phyloP scores from a whole-genome alignment of 1,140 invertebrate genomes.

The Lasaia peninsularis region DNA sequence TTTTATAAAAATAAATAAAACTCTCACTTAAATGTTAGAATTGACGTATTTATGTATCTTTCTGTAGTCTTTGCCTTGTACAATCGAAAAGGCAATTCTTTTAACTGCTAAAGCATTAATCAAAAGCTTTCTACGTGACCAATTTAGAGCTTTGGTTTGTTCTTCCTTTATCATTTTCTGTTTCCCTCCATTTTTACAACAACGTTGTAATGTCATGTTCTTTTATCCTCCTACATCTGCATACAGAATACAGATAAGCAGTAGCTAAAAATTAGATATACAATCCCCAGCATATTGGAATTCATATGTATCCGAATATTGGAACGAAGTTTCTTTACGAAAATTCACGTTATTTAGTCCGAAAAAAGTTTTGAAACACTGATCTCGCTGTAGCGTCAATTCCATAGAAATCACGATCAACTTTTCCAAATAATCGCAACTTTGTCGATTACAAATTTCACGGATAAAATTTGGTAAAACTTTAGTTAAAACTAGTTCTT shows the following conservation, averaged over 20 bases:
- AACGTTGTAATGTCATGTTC: constrained; percentile 35
- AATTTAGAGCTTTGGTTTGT: constrained; percentile 65
- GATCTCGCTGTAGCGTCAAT: too few relatives aligned
- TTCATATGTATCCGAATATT: neutral
- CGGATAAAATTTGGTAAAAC: too few relatives aligned
- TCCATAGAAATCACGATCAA: too few relatives aligned
- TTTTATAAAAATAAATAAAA: neutral
- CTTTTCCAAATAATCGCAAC: too few relatives aligned
- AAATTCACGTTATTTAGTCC: too few relatives aligned
- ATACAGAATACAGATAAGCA: neutral
- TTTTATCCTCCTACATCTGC: neutral
- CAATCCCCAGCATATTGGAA: too few relatives aligned
- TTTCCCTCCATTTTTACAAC: constrained; percentile 56
- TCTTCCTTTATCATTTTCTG: constrained; percentile 65
- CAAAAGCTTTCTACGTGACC: constrained; percentile 69
- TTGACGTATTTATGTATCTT: constrained; percentile 15
- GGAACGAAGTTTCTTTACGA: neutral
- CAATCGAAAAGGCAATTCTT: constrained; percentile 38
- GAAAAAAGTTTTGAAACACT: too few relatives aligned
- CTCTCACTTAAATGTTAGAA: constrained; percentile 12
- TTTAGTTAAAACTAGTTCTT: too few relatives aligned
- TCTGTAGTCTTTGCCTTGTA: constrained; percentile 41
- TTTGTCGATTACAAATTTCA: too few relatives aligned
- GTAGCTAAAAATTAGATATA: constrained; percentile 8
- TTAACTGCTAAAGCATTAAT: constrained; percentile 61